Percentiles rank a stretch among this genome's conserved stretches.
Conservation (phyloP, 2,888 invertebrate genomes). For the Hanleya hanleyi region DNA sequence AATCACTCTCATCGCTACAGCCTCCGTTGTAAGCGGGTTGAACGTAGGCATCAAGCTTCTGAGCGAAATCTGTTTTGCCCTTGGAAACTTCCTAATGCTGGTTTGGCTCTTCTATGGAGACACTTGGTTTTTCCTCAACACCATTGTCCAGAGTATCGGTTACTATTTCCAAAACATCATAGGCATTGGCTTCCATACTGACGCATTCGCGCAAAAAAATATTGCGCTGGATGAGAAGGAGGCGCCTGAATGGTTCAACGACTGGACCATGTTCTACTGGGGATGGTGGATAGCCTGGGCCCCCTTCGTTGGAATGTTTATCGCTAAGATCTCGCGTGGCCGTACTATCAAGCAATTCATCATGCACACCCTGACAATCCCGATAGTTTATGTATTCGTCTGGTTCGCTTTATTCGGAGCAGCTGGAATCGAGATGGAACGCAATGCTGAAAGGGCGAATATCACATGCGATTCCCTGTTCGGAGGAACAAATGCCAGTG, state of each 20-base stretch:
- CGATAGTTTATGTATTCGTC: background rate
- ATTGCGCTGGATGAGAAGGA: conserved; percentile 12
- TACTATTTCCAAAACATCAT: conserved; percentile 24
- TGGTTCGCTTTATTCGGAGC: conserved; percentile 6
- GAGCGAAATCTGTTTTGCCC: conserved; percentile 23
- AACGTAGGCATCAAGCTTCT: conserved; percentile 27
- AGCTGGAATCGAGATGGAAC: conserved; percentile 3
- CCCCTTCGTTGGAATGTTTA: conserved; percentile 36
- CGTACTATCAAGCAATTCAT: conserved; percentile 21
- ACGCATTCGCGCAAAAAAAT: background rate
- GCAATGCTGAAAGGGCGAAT: background rate
- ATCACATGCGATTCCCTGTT: background rate
- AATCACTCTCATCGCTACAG: conserved; percentile 29
- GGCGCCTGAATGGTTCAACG: conserved; percentile 18
- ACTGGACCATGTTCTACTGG: conserved; percentile 36
- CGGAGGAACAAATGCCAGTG: background rate
- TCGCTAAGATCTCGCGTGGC: conserved; percentile 30
- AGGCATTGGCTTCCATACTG: background rate
- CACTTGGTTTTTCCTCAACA: conserved; percentile 30
- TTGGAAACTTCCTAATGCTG: conserved; percentile 21
- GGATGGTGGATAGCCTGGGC: conserved; percentile 40
- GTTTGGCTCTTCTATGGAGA: conserved; percentile 26
- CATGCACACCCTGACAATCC: background rate
- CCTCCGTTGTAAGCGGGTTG: conserved; percentile 26
- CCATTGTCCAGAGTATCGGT: conserved; percentile 26